These are phyloP conservation scores for Microdon myrmicae DNA, from an alignment of 2,888 invertebrate genomes.

Conservation along the genomic window DNA sequence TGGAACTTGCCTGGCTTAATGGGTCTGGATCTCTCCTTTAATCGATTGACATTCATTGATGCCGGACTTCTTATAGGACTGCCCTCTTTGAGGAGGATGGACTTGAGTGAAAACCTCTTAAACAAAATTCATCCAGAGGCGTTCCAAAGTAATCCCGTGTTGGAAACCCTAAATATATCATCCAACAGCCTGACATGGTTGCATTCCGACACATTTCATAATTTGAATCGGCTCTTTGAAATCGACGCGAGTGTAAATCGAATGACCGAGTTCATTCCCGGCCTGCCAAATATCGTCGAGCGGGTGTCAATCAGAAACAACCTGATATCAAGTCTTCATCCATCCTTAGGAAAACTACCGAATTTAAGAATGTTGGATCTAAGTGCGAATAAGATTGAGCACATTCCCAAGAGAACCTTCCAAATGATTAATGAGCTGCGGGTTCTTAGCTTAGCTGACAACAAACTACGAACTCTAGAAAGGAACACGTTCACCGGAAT, in stretches of 20 bases:
- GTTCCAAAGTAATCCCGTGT: slow-evolving; percentile 76
- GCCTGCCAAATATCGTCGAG: slow-evolving; percentile 80
- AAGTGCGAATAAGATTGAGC: slow-evolving; percentile 79
- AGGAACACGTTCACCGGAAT: slow-evolving; percentile 77
- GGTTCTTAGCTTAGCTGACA: slow-evolving; percentile 77
- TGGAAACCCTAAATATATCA: slow-evolving; percentile 85
- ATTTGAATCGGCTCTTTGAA: slow-evolving; percentile 79
- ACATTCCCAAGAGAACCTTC: slow-evolving; percentile 74
- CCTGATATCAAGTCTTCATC: slow-evolving; percentile 75
- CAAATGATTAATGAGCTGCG: slow-evolving; percentile 75
- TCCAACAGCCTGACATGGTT: slow-evolving; percentile 77
- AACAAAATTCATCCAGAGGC: slow-evolving; percentile 77
- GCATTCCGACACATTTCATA: slow-evolving; percentile 81
- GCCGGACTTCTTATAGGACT: slow-evolving; percentile 78
- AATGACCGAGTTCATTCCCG: slow-evolving; percentile 79
- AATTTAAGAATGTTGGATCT: slow-evolving; percentile 79
- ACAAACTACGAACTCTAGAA: slow-evolving; percentile 77
- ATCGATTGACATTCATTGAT: slow-evolving; percentile 78
- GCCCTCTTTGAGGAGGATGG: slow-evolving; percentile 79
- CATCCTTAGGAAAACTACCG: slow-evolving; percentile 75
- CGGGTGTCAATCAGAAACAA: slow-evolving; percentile 78
- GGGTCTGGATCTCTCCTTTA: slow-evolving; percentile 83
- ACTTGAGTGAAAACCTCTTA: slow-evolving; percentile 80
- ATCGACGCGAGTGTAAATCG: slow-evolving; percentile 80
- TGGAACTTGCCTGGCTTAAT: slow-evolving; percentile 88